Evolutionary conservation across 2,888 invertebrate species (phyloP).

Genomic region (Dynastes grantii): DNA sequence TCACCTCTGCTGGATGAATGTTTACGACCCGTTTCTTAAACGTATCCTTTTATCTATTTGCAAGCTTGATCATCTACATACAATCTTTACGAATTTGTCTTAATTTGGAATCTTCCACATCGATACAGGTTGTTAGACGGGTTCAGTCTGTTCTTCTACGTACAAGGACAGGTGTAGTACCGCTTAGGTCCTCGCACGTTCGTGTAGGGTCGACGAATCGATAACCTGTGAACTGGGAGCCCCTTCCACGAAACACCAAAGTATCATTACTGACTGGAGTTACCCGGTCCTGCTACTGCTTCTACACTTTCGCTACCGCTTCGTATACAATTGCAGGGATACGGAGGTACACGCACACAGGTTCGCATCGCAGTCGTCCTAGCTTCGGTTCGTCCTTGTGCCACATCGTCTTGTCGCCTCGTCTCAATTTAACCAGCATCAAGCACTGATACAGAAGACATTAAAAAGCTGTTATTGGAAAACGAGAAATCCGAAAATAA

Average conservation of each 20-base stretch:
- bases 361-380: not conserved
- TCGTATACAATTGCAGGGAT: not conserved
- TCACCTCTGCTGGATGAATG: too few relatives aligned
- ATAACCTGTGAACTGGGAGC: slow-evolving; percentile 21
- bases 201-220: slow-evolving; percentile 23
- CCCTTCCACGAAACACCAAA: slow-evolving; percentile 26
- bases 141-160: not conserved
- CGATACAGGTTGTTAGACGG: not conserved
- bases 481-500: not conserved
- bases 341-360: not conserved
- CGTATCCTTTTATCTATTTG: too few relatives aligned
- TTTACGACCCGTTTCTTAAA: too few relatives aligned
- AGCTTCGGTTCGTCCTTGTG: slow-evolving; percentile 18
- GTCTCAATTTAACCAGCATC: not conserved
- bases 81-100: not conserved
- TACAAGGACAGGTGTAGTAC: slow-evolving; percentile 15
- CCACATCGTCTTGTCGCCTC: slow-evolving; percentile 4
- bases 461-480: slow-evolving; percentile 10
- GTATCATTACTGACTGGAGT: slow-evolving; percentile 7
- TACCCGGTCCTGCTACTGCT: slow-evolving; percentile 9
- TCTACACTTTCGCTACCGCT: not conserved
- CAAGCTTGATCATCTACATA: too few relatives aligned
- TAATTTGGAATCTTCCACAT: not conserved
- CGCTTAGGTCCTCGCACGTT: not conserved
- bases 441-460: not conserved